phyloP scores from a whole-genome alignment of 2,113 vertebrate genomes.

The Vireo altiloquus region DNA sequence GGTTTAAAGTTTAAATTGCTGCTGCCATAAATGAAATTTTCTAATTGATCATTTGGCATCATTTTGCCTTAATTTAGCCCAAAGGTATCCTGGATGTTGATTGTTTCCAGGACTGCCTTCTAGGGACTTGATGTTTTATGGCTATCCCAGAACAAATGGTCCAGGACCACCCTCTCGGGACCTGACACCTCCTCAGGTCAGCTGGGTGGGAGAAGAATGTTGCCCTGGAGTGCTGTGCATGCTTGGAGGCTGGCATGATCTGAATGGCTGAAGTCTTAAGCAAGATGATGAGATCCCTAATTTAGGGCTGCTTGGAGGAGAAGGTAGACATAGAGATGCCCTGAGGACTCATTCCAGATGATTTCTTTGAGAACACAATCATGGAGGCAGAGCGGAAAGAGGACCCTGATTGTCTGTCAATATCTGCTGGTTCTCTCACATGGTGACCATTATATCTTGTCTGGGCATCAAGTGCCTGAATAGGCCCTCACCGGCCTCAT shows the following conservation, averaged over 20 bases:
- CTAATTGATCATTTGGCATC: accelerated
- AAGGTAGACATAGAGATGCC: background rate
- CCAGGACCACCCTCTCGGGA: background rate
- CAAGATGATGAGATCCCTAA: background rate
- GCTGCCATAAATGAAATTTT: background rate
- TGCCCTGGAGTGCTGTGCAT: background rate
- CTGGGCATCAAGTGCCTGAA: background rate
- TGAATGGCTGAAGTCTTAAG: background rate
- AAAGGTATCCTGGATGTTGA: background rate
- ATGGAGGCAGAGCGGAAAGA: background rate
- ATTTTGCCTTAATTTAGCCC: background rate
- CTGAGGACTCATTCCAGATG: background rate
- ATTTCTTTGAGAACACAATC: background rate
- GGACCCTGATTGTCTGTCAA: background rate
- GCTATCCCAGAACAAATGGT: background rate
- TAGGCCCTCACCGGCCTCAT: background rate
- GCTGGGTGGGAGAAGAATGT: background rate
- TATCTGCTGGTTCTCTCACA: slow-evolving; percentile 58
- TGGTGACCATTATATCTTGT: too few species aligned
- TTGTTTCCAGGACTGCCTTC: background rate
- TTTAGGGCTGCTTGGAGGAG: background rate
- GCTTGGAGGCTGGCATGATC: background rate
- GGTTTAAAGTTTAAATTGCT: background rate
- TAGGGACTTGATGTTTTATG: background rate
- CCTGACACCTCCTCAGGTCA: background rate